phyloP scores from a whole-genome alignment of 2,888 invertebrate species.

The Mactromeris polynyma region DNA sequence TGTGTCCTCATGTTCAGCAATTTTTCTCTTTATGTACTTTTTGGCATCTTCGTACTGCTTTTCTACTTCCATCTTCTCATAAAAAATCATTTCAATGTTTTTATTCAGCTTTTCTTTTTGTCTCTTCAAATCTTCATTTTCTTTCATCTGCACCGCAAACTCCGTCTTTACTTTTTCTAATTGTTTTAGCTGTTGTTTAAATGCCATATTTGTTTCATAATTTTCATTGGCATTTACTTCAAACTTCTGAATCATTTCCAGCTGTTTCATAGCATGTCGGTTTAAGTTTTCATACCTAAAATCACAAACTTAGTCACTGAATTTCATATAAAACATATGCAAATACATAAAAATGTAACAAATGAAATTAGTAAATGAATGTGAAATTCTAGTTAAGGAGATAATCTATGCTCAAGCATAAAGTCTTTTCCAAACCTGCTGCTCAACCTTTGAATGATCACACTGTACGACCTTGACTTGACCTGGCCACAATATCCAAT shows the following conservation, averaged over 20 bases:
- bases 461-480: no score
- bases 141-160: neutral
- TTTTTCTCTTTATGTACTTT: neutral
- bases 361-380: no score
- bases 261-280: neutral
- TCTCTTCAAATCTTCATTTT: neutral
- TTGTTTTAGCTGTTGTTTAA: neutral
- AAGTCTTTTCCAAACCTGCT: no score
- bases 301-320: neutral
- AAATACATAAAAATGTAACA: no score
- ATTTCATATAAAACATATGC: no score
- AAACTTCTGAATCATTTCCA: neutral
- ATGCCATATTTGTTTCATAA: neutral
- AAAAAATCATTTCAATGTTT: neutral
- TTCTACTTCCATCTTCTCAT: neutral
- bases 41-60: neutral
- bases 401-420: no score
- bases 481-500: no score
- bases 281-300: neutral
- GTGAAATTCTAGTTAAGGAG: no score
- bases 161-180: neutral
- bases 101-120: neutral
- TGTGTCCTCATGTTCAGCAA: neutral
- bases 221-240: neutral
- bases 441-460: no score